A percentile compares a stretch with the other conserved stretches of the same genome.
Evolutionary conservation across 2,797 vertebrate genomes (phyloP).

Genomic region (Cetoscarus ocellatus): DNA sequence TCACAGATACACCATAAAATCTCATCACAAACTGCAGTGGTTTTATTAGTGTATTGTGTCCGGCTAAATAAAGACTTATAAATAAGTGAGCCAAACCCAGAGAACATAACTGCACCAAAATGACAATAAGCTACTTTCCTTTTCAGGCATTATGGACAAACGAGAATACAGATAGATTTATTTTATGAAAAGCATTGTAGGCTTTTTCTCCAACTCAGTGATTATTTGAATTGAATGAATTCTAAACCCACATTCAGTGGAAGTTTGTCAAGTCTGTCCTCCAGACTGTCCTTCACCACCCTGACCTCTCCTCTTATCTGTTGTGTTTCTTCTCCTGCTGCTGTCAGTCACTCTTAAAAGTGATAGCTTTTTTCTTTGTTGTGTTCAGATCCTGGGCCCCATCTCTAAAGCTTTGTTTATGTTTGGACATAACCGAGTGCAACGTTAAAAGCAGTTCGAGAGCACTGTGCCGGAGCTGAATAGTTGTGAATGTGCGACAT

Average conservation of each 20-base stretch:
- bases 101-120: not conserved
- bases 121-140: not conserved
- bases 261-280: conserved; percentile 5
- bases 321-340: conserved; percentile 19
- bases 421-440: conserved; percentile 41
- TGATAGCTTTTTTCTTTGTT: conserved; percentile 25
- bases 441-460: conserved; percentile 55
- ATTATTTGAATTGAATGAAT: not conserved
- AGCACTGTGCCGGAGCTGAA: conserved; percentile 39
- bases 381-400: conserved; percentile 27
- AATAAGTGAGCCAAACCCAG: not conserved
- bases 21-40: not conserved
- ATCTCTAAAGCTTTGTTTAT: conserved; percentile 36
- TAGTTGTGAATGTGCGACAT: conserved; percentile 71
- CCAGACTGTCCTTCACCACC: conserved; percentile 1
- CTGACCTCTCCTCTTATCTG: conserved; percentile 10
- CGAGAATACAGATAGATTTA: no score
- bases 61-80: not conserved
- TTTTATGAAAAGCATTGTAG: not conserved
- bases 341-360: conserved; percentile 25
- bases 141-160: no score
- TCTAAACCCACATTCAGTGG: no score
- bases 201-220: not conserved
- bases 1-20: not conserved
- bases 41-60: not conserved